Percentiles rank a stretch among this genome's conserved stretches.
Conservation (phyloP, 2,113 vertebrate species). For the Amblyornis subalaris region DNA sequence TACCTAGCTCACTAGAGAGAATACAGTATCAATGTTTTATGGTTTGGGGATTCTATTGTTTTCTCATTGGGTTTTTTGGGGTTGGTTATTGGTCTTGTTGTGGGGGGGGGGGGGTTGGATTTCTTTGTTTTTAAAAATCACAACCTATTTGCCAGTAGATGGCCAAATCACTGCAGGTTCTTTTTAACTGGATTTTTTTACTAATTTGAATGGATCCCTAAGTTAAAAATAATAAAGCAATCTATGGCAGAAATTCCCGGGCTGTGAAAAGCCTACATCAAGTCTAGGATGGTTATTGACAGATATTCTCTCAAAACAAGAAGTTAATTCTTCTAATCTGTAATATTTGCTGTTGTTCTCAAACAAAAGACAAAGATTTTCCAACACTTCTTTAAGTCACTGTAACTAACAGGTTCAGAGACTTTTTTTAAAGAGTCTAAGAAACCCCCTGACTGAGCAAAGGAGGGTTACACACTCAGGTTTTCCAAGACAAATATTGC, state of each 20-base stretch:
- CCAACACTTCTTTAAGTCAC: background rate
- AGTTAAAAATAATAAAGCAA: background rate
- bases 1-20: background rate
- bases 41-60: background rate
- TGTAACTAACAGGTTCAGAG: background rate
- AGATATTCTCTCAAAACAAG: background rate
- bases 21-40: accelerated
- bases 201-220: accelerated
- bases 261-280: background rate
- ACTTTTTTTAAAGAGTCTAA: background rate
- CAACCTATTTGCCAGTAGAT: background rate
- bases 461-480: accelerated
- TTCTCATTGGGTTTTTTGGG: background rate
- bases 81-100: background rate
- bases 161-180: background rate
- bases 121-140: too few species aligned
- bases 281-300: background rate
- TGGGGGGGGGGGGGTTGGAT: background rate
- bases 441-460: background rate
- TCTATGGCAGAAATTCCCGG: background rate
- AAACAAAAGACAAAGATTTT: background rate
- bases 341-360: background rate
- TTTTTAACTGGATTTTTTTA: background rate
- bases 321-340: background rate
- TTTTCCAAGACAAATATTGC: background rate